Evolutionary conservation across 2,113 vertebrate genomes (phyloP), one percentile per base, ranked within the genome.

Genomic region (Holacanthus passer): DNA sequence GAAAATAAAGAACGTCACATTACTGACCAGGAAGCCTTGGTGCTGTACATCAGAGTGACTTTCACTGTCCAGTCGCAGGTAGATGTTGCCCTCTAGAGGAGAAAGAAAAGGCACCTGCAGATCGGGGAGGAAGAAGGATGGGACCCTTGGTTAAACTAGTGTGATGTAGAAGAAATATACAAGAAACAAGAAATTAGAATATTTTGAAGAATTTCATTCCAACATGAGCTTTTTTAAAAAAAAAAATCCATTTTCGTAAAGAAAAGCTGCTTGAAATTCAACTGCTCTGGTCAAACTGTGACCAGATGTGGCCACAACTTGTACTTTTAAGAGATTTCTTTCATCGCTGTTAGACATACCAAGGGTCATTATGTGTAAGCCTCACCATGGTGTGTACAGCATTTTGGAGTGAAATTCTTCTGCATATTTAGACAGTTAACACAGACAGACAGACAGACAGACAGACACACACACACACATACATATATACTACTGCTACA

Each of bases 51-150:
- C 67, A 1, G 95, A 96, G 72, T 96, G 94, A 68, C 94, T 88
- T 45, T 92, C 66, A 4, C 93, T 95, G 52, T 93, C 89, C 77
- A 96, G 83, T 1, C 37, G 85, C 66, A 96, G 82, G 87, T 95
- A 96, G 71, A 96, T 90, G 89, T 92, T 93, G 55, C 96, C 96
- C 86, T 96, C 96, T 77, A 96, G 92, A 41, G 96, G 96, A 24
- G 96, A 96, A 13, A 96, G 90, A 58, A 96, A 96, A 1, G 96
- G 96, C 10, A 96, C 96, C 96, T 96, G 59, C 12, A 16, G 20
- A 3, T 4, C 68, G 1, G 65, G 12, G 32, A 27, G 39, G 39
- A 66, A 82, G 7, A 66, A 20, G 31, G 22, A 39, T 17, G 20
- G 24, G 24, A 56, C 12, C 39, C 13, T 2, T 8, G 0, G 59